phyloP scores from a whole-genome alignment of 2,797 vertebrate species.

The Clarias laeviceps region DNA sequence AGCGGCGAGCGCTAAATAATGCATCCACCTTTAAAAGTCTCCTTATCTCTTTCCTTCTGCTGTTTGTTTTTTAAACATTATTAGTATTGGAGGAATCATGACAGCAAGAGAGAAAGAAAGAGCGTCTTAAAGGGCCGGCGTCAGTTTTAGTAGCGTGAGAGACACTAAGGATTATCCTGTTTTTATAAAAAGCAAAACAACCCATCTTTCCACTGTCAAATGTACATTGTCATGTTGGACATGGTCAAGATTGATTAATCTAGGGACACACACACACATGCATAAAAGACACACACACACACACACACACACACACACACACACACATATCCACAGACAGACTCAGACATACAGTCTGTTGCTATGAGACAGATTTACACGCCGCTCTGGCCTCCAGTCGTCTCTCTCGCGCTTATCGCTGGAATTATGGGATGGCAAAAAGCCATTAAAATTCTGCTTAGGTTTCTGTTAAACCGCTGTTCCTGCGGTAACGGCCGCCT shows the following conservation, averaged over 20 bases:
- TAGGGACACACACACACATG: slow-evolving; percentile 26
- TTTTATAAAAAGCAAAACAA: slow-evolving; percentile 70
- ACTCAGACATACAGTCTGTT: slow-evolving; percentile 55
- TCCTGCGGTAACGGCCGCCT: slow-evolving; percentile 69
- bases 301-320: slow-evolving; percentile 16
- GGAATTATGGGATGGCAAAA: slow-evolving; percentile 77
- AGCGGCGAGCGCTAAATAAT: slow-evolving; percentile 80
- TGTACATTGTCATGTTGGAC: slow-evolving; percentile 57
- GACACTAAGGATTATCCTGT: slow-evolving; percentile 42
- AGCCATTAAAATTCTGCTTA: slow-evolving; percentile 81
- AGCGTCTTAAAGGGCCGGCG: slow-evolving; percentile 69
- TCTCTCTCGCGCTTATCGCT: slow-evolving; percentile 72
- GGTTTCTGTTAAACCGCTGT: slow-evolving; percentile 78
- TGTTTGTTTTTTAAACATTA: slow-evolving; percentile 74
- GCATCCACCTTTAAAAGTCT: slow-evolving; percentile 78
- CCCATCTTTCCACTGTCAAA: slow-evolving; percentile 44
- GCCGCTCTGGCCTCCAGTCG: slow-evolving; percentile 74
- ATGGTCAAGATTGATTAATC: slow-evolving; percentile 64
- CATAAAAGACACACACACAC: slow-evolving; percentile 22
- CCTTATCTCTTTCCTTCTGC: slow-evolving; percentile 68
- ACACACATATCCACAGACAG: slow-evolving; percentile 24
- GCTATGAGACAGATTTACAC: slow-evolving; percentile 77
- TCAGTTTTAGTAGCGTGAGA: slow-evolving; percentile 20
- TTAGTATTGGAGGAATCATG: slow-evolving; percentile 75
- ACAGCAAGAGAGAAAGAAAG: slow-evolving; percentile 67